phyloP scores from a whole-genome alignment of 2,888 invertebrate species.

The Buathra laborator region DNA sequence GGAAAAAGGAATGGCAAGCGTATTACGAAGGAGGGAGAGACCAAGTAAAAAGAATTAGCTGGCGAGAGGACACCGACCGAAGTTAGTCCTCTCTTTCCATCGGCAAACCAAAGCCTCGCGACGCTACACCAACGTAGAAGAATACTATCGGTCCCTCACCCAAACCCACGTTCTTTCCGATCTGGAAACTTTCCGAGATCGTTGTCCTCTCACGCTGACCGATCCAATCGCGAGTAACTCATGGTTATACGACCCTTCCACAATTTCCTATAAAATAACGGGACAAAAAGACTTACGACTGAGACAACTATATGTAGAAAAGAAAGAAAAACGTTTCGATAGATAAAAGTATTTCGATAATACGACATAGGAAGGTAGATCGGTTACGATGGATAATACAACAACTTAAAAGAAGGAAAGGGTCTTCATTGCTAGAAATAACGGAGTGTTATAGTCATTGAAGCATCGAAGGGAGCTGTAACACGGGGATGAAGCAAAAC shows the following conservation, averaged over 20 bases:
- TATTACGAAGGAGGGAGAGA: conserved; percentile 49
- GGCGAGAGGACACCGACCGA: conserved; percentile 70
- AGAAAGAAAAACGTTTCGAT: conserved; percentile 49
- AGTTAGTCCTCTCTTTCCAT: conserved; percentile 64
- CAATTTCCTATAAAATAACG: conserved; percentile 66
- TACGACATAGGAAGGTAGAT: conserved; percentile 36
- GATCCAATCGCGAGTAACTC: conserved; percentile 62
- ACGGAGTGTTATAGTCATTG: conserved; percentile 30
- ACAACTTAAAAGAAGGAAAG: conserved; percentile 9
- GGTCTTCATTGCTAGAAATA: conserved; percentile 40
- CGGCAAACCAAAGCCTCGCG: conserved; percentile 22
- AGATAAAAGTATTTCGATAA: conserved; percentile 45
- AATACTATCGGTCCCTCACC: conserved; percentile 44
- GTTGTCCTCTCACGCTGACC: conserved; percentile 64
- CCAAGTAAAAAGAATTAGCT: conserved; percentile 79
- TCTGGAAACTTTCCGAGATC: conserved; percentile 73
- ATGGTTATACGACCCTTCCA: conserved; percentile 66
- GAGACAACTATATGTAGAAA: conserved; percentile 34
- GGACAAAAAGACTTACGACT: conserved; percentile 59
- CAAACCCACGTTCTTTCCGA: conserved; percentile 64
- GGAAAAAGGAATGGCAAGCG: conserved; percentile 41
- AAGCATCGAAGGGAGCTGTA: conserved; percentile 17
- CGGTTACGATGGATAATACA: conserved; percentile 41
- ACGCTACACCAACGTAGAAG: conserved; percentile 47
- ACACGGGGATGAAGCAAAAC: conserved; percentile 35